Percentiles rank a stretch among this genome's conserved stretches.
Conservation (phyloP, 2,888 invertebrate genomes). For the Dasypogon diadema region DNA sequence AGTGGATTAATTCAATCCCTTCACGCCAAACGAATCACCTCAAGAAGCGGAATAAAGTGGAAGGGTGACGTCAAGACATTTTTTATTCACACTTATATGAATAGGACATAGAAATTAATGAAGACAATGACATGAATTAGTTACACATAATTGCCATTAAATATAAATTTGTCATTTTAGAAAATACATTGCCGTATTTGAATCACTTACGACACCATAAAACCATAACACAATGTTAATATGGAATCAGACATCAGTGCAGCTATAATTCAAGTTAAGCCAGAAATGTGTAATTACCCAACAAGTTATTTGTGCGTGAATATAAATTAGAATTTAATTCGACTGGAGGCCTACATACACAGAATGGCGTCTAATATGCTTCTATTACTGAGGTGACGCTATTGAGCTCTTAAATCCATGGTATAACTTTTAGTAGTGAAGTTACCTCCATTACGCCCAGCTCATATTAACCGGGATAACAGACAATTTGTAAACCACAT, state of each 20-base stretch:
- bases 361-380: conserved; percentile 8
- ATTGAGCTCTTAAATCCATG: conserved; percentile 20
- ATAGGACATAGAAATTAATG: conserved; percentile 27
- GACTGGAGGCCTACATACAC: conserved; percentile 48
- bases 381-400: not conserved
- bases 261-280: conserved; percentile 30
- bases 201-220: conserved; percentile 21
- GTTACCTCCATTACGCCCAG: not conserved
- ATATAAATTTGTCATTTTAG: conserved; percentile 52
- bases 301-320: conserved; percentile 56
- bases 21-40: too few species aligned
- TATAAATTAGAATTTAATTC: conserved; percentile 56
- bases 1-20: too few species aligned
- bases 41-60: not conserved
- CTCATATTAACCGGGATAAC: conserved; percentile 25
- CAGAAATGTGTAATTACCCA: conserved; percentile 21
- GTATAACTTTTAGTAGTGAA: conserved; percentile 1
- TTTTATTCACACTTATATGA: not conserved
- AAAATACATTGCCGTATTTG: not conserved
- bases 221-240: conserved; percentile 7
- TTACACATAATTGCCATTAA: conserved; percentile 47
- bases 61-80: not conserved
- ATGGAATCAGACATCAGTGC: conserved; percentile 20
- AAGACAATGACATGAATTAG: conserved; percentile 52
- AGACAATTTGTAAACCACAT: conserved; percentile 55